phyloP scores from a whole-genome alignment of 2,888 invertebrate genomes.

The Bellardia bayeri region DNA sequence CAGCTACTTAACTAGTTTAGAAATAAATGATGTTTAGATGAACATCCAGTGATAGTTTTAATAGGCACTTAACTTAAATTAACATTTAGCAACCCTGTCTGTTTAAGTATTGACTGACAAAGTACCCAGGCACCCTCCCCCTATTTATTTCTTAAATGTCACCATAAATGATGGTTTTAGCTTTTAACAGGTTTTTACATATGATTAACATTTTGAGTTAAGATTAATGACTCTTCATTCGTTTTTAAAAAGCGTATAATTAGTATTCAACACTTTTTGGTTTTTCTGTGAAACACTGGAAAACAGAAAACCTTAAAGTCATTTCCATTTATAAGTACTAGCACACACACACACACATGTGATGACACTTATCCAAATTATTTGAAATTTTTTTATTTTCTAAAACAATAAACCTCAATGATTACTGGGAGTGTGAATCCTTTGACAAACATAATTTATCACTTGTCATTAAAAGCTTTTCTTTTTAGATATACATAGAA shows the following conservation, averaged over 20 bases:
- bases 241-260: slow-evolving; percentile 71
- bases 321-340: slow-evolving; percentile 43
- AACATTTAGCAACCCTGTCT: slow-evolving; percentile 63
- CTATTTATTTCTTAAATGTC: slow-evolving; percentile 36
- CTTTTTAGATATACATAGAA: background rate
- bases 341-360: slow-evolving; percentile 40
- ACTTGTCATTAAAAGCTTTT: slow-evolving; percentile 72
- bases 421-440: slow-evolving; percentile 69
- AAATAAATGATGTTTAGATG: slow-evolving; percentile 68
- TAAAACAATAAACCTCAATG: slow-evolving; percentile 68
- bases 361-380: slow-evolving; percentile 71
- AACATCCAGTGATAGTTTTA: slow-evolving; percentile 64
- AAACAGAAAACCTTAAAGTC: slow-evolving; percentile 50
- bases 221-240: slow-evolving; percentile 69
- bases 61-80: slow-evolving; percentile 73
- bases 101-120: slow-evolving; percentile 50
- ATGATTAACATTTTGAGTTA: slow-evolving; percentile 57
- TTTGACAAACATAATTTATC: slow-evolving; percentile 66
- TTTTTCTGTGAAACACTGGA: background rate
- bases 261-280: slow-evolving; percentile 71
- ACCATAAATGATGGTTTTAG: slow-evolving; percentile 35
- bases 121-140: slow-evolving; percentile 35
- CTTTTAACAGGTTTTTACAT: background rate
- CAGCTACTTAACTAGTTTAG: slow-evolving; percentile 18
- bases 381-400: slow-evolving; percentile 72